A percentile compares a stretch with the other conserved stretches of the same genome.
These are phyloP conservation scores for Drosophila heteroneura DNA, from an alignment of 2,888 invertebrate genomes.

Conservation along the genomic window DNA sequence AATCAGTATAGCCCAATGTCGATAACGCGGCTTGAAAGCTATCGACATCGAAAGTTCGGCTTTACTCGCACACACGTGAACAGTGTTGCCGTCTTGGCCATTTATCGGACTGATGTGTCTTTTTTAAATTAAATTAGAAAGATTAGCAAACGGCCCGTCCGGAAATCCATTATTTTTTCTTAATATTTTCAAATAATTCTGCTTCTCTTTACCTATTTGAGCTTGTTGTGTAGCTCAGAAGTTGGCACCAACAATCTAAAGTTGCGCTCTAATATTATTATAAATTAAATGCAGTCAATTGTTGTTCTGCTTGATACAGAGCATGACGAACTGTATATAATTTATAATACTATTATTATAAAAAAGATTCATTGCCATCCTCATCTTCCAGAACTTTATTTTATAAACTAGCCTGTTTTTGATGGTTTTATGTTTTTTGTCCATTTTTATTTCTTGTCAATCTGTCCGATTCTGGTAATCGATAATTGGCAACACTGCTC, in stretches of 20 bases:
- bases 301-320: not conserved
- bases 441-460: not conserved
- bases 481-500: not conserved
- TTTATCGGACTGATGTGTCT: not conserved
- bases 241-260: not conserved
- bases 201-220: not conserved
- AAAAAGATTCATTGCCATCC: not conserved
- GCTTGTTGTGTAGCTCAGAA: not conserved
- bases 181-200: not conserved
- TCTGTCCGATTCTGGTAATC: not conserved
- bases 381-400: not conserved
- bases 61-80: constrained; percentile 8
- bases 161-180: not conserved
- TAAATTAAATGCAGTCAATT: not conserved
- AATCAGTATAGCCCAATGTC: not conserved
- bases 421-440: not conserved
- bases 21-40: constrained; percentile 27
- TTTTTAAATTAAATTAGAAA: not conserved
- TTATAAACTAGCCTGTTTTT: not conserved
- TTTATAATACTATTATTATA: not conserved
- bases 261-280: not conserved
- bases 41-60: constrained; percentile 39
- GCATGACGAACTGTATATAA: not conserved
- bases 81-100: not conserved
- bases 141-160: not conserved